Evolutionary conservation across 1,140 invertebrate genomes (phyloP).

Genomic region (Brachionus rubens): DNA sequence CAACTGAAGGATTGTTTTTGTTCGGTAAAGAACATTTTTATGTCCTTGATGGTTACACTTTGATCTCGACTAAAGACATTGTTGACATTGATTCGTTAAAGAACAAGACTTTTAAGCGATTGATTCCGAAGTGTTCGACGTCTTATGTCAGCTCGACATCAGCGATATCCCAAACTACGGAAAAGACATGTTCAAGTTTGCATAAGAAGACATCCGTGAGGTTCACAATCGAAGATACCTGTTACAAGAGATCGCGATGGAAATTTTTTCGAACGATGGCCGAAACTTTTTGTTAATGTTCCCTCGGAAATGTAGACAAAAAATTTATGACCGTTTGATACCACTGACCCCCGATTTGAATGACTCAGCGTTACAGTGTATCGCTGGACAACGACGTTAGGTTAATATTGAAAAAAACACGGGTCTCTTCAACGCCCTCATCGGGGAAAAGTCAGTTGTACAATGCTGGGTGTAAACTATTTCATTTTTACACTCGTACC

Average conservation of each 20-base stretch:
- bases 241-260: constrained; percentile 77
- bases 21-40: constrained; percentile 98
- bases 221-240: constrained; percentile 66
- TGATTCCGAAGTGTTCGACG: neutral
- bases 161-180: neutral
- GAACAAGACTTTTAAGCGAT: neutral
- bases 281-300: constrained; percentile 94
- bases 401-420: constrained; percentile 86
- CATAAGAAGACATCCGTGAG: constrained; percentile 91
- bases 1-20: constrained; percentile 86
- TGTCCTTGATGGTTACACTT: constrained; percentile 88
- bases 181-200: constrained; percentile 72
- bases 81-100: constrained; percentile 31
- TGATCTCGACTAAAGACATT: constrained; percentile 52
- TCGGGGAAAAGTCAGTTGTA: constrained; percentile 95
- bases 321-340: constrained; percentile 67
- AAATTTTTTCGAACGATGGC: constrained; percentile 95
- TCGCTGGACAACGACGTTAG: constrained; percentile 88
- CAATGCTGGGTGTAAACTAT: constrained; percentile 97
- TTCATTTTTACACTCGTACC: too few relatives aligned
- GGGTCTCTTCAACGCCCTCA: constrained; percentile 67
- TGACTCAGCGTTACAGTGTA: constrained; percentile 87
- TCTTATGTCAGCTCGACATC: neutral
- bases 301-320: constrained; percentile 78
- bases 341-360: constrained; percentile 36